A percentile compares a stretch with the other conserved stretches of the same genome.
Evolutionary conservation across 2,113 vertebrate genomes (phyloP).

Genomic region (Guaruba guarouba): DNA sequence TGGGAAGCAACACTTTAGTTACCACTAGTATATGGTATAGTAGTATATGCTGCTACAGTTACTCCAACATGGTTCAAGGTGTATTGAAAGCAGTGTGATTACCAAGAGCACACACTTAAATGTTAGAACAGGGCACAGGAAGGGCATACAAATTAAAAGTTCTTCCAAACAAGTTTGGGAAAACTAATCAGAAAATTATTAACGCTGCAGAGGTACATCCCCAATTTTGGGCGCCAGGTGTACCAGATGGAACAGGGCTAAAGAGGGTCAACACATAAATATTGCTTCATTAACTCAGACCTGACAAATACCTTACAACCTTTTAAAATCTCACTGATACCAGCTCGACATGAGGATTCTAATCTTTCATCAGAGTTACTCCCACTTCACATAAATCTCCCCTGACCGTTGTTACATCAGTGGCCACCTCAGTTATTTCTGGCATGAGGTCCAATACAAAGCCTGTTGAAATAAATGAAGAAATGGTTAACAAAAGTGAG

Average conservation of each 20-base stretch:
- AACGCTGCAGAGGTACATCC: not conserved
- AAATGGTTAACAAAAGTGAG: not conserved
- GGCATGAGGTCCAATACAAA: not conserved
- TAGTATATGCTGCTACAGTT: not conserved
- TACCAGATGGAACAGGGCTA: not conserved
- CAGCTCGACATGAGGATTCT: fast-evolving
- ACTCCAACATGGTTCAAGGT: not conserved
- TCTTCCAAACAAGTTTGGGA: not conserved
- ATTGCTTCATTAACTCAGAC: fast-evolving
- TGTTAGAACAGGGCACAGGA: fast-evolving
- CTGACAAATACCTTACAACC: not conserved
- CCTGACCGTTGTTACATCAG: fast-evolving
- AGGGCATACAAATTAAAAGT: not conserved
- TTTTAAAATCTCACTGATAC: not conserved
- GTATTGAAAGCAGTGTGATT: not conserved
- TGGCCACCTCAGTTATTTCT: fast-evolving
- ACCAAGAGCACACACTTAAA: no score
- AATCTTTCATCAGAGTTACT: not conserved
- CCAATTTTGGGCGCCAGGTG: not conserved
- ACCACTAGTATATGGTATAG: not conserved
- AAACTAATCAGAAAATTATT: not conserved
- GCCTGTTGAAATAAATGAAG: not conserved
- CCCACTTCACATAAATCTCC: not conserved
- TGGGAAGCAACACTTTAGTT: not conserved
- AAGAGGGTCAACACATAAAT: no score